Conservation (phyloP, 2,113 vertebrate species). For the Rousettus leschenaultii region DNA sequence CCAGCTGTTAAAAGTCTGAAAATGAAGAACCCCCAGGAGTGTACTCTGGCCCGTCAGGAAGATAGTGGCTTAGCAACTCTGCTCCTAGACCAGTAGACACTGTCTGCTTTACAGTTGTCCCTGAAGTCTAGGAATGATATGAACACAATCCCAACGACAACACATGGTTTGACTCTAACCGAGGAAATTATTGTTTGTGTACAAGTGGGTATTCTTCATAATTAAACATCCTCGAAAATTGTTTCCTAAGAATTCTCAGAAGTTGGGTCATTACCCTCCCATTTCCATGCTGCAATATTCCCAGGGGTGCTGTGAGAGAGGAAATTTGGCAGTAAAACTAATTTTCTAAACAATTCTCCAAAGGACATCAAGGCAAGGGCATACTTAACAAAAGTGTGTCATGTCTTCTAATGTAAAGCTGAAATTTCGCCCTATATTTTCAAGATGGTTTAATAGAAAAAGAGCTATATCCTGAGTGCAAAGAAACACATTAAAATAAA, state of each 20-base stretch:
- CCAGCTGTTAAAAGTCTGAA: slow-evolving; percentile 14
- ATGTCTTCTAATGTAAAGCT: background rate
- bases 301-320: background rate
- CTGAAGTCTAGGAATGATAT: background rate
- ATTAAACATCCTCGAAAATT: slow-evolving; percentile 53
- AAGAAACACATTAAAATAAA: background rate
- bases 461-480: background rate
- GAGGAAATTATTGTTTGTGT: background rate
- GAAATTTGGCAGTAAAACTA: slow-evolving; percentile 47
- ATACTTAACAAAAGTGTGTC: slow-evolving; percentile 39
- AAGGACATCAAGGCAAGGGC: slow-evolving; percentile 38
- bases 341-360: slow-evolving; percentile 61
- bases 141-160: background rate
- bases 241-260: slow-evolving; percentile 31
- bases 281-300: slow-evolving; percentile 20
- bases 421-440: slow-evolving; percentile 56
- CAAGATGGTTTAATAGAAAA: slow-evolving; percentile 20
- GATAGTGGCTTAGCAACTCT: background rate
- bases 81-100: background rate
- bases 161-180: background rate
- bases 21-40: background rate
- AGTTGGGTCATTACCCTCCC: slow-evolving; percentile 13
- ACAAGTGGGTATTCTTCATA: background rate
- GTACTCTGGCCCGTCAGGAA: background rate
- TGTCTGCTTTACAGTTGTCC: background rate